Conservation (phyloP, 2,113 vertebrate species). For the Cryptomyrus ogoouensis region DNA sequence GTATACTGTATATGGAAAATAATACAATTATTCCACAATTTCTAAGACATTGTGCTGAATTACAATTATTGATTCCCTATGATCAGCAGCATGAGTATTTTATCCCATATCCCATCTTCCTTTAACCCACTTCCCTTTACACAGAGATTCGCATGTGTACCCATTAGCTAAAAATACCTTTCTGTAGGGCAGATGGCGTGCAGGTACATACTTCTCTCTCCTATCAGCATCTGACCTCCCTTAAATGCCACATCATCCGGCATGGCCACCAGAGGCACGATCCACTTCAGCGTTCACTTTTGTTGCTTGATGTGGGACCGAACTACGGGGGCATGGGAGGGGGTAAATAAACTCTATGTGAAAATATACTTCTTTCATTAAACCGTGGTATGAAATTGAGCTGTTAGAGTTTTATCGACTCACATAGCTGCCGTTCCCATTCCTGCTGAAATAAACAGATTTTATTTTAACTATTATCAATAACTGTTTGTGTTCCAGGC, state of each 20-base stretch:
- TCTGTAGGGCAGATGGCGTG: not conserved
- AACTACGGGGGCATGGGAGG: not conserved
- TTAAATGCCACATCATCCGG: not conserved
- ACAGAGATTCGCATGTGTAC: not conserved
- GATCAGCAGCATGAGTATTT: not conserved
- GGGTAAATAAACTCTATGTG: not conserved
- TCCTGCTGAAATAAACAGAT: not conserved
- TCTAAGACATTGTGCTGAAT: not conserved
- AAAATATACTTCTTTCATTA: not conserved
- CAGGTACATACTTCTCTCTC: not conserved
- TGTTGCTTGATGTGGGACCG: not conserved
- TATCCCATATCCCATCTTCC: not conserved
- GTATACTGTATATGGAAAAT: not conserved
- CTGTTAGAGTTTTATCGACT: not conserved
- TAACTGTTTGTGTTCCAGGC: not conserved
- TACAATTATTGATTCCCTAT: not conserved
- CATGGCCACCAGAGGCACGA: not conserved
- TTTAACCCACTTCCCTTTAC: not conserved
- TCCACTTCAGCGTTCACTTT: not conserved
- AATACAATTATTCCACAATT: not conserved
- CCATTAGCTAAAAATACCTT: not conserved
- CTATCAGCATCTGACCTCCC: not conserved
- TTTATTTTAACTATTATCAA: not conserved
- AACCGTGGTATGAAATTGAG: not conserved
- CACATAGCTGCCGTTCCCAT: not conserved